Percentiles rank a stretch among this genome's conserved stretches.
Conservation (phyloP, 2,888 invertebrate genomes). For the Branchipolynoe longqiensis region DNA sequence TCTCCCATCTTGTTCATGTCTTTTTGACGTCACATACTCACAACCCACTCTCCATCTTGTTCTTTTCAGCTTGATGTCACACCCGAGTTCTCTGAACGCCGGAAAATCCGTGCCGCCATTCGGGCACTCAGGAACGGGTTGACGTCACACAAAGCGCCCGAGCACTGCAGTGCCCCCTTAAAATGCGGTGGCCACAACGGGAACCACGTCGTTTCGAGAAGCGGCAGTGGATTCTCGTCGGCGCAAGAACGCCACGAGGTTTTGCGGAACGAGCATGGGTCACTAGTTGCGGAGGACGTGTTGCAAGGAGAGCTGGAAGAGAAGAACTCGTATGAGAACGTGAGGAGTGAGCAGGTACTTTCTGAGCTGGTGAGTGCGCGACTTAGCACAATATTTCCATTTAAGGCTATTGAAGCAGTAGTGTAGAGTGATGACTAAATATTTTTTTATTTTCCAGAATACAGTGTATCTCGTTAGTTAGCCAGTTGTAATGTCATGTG, state of each 20-base stretch:
- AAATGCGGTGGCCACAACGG: neutral
- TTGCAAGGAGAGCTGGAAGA: slow-evolving; percentile 11
- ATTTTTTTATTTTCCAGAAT: too few species aligned
- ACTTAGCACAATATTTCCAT: too few species aligned
- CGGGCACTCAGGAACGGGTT: slow-evolving; percentile 84
- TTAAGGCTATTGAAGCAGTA: too few species aligned
- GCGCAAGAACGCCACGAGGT: slow-evolving; percentile 30
- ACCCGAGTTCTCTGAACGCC: slow-evolving; percentile 92
- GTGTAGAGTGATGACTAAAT: too few species aligned
- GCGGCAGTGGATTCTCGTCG: slow-evolving; percentile 20
- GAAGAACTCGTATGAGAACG: slow-evolving; percentile 17
- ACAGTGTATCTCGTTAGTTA: too few species aligned
- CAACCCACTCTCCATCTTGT: too few species aligned
- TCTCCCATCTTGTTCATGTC: too few species aligned
- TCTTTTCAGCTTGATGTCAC: slow-evolving; percentile 89
- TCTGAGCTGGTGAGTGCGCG: slow-evolving; percentile 30
- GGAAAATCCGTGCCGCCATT: slow-evolving; percentile 90
- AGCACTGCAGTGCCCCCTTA: neutral
- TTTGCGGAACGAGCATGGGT: slow-evolving; percentile 40
- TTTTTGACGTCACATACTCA: too few species aligned
- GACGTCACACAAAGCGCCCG: neutral
- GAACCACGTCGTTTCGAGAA: neutral
- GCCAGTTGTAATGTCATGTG: too few species aligned
- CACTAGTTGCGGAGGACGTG: slow-evolving; percentile 2
- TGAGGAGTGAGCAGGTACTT: slow-evolving; percentile 7